Evolutionary conservation across 2,888 invertebrate species (phyloP).

Genomic region (Sepioteuthis lessoniana): DNA sequence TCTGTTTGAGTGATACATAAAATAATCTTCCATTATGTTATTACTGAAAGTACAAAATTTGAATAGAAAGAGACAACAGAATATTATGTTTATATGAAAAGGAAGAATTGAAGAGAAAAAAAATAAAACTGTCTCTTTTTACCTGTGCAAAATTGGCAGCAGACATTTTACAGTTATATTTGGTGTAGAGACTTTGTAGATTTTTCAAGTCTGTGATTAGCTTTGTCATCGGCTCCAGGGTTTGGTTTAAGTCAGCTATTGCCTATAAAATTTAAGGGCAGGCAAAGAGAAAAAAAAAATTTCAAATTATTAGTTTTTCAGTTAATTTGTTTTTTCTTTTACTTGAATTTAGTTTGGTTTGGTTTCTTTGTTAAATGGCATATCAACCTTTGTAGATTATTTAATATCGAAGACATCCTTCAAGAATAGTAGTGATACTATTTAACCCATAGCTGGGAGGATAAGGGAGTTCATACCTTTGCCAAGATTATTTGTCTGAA

Average conservation of each 20-base stretch:
- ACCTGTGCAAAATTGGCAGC: slow-evolving; percentile 67
- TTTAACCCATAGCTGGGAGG: too few relatives aligned
- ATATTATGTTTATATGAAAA: neutral
- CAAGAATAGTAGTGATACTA: too few relatives aligned
- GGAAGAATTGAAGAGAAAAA: neutral
- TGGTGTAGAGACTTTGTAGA: slow-evolving; percentile 63
- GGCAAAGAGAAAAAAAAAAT: neutral
- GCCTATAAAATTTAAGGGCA: slow-evolving; percentile 54
- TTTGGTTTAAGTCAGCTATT: slow-evolving; percentile 53
- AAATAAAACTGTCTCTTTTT: neutral
- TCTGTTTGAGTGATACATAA: too few relatives aligned
- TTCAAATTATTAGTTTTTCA: neutral
- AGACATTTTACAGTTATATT: slow-evolving; percentile 65
- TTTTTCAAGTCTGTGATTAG: slow-evolving; percentile 63
- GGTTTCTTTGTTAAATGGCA: too few relatives aligned
- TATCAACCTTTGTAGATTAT: too few relatives aligned
- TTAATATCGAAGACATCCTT: too few relatives aligned
- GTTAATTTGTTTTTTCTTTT: neutral
- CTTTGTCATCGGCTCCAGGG: slow-evolving; percentile 57
- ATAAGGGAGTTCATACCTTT: too few relatives aligned
- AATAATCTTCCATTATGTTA: too few relatives aligned
- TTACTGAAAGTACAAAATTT: too few relatives aligned
- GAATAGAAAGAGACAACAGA: too few relatives aligned
- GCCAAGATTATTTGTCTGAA: too few relatives aligned
- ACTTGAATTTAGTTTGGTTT: too few relatives aligned